phyloP scores from a whole-genome alignment of 1,140 invertebrate genomes.

The Philotrypesis tridentata region DNA sequence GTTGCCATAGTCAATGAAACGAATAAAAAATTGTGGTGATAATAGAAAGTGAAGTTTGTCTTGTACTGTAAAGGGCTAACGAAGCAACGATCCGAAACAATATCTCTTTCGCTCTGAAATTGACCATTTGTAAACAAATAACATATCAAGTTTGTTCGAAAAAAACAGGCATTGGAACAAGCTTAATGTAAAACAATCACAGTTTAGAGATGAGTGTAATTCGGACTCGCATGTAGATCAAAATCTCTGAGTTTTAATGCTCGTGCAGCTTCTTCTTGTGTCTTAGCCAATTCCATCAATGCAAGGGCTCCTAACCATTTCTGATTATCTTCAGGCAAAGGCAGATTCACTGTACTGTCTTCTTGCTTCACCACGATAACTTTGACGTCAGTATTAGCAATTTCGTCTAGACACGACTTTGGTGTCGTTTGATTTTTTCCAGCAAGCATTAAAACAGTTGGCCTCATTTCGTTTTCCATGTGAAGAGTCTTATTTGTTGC shows the following conservation, averaged over 20 bases:
- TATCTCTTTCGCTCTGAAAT: conserved; percentile 46
- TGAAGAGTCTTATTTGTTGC: conserved; percentile 27
- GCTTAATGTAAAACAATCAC: conserved; percentile 61
- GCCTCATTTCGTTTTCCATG: conserved; percentile 73
- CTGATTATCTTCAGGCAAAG: conserved; percentile 71
- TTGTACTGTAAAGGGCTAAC: conserved; percentile 35
- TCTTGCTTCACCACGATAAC: conserved; percentile 64
- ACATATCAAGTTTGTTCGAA: conserved; percentile 44
- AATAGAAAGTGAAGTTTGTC: not conserved
- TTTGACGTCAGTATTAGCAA: conserved; percentile 51
- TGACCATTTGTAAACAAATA: conserved; percentile 40
- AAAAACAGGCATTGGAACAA: conserved; percentile 31
- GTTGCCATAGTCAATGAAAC: conserved; percentile 10
- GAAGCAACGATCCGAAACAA: conserved; percentile 44
- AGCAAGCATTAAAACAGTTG: conserved; percentile 76
- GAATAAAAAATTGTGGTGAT: conserved; percentile 9
- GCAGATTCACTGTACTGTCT: conserved; percentile 56
- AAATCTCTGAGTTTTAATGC: conserved; percentile 52
- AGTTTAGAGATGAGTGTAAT: conserved; percentile 68
- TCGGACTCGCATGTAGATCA: conserved; percentile 50
- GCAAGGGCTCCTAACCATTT: conserved; percentile 80
- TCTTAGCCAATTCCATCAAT: conserved; percentile 78
- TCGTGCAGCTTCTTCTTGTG: conserved; percentile 62
- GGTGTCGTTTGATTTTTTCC: conserved; percentile 58
- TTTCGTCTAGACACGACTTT: conserved; percentile 45